These are phyloP conservation scores for Agrypnus murinus DNA, from an alignment of 2,888 invertebrate species.

Conservation along the genomic window DNA sequence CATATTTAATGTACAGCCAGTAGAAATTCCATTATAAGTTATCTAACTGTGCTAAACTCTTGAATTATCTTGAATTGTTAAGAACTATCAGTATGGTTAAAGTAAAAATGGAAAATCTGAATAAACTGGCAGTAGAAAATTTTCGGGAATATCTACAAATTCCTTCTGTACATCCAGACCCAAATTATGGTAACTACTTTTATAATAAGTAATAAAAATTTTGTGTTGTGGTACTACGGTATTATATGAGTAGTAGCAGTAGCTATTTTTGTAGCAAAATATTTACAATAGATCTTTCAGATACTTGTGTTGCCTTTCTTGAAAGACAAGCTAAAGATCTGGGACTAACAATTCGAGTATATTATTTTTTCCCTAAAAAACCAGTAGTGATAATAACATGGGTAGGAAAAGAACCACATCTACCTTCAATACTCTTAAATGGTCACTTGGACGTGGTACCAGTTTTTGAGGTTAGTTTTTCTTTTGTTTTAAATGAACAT, in stretches of 20 bases:
- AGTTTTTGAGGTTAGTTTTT: conserved; percentile 76
- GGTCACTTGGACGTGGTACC: conserved; percentile 97
- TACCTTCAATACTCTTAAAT: conserved; percentile 85
- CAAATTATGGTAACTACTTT: conserved; percentile 2
- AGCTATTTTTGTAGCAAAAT: no score
- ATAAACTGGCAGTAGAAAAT: background rate
- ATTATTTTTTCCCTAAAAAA: conserved; percentile 74
- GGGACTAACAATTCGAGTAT: conserved; percentile 76
- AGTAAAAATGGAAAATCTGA: background rate
- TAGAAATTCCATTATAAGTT: no score
- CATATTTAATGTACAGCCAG: no score
- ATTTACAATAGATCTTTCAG: conserved; percentile 72
- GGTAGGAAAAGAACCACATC: conserved; percentile 79
- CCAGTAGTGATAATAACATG: conserved; percentile 88
- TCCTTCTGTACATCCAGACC: background rate
- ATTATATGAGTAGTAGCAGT: no score
- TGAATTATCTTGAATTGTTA: no score
- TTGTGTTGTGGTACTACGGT: no score
- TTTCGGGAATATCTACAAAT: background rate
- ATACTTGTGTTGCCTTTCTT: conserved; percentile 81
- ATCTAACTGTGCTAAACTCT: no score
- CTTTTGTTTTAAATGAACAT: no score
- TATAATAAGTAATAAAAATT: no score
- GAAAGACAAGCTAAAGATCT: conserved; percentile 80
- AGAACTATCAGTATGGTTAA: no score